Evolutionary conservation across 2,888 invertebrate species (phyloP).

Genomic region (Eupithecia exiguata): DNA sequence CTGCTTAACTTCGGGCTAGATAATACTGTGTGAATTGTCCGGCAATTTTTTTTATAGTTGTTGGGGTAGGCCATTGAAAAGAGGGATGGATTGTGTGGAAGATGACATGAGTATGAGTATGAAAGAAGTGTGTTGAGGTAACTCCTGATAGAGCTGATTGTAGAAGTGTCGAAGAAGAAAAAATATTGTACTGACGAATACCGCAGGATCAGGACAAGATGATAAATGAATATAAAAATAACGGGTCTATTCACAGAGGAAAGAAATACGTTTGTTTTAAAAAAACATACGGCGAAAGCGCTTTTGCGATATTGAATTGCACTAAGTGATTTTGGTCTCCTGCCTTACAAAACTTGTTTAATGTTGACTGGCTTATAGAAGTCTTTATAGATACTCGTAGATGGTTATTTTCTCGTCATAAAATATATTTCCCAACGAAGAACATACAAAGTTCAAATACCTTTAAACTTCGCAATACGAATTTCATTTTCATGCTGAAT

Average conservation of each 20-base stretch:
- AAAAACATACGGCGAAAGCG: background rate
- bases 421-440: background rate
- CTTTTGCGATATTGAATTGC: background rate
- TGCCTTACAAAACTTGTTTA: background rate
- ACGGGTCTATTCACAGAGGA: background rate
- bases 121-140: background rate
- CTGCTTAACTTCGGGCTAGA: too few species aligned
- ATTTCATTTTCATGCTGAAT: conserved; percentile 17
- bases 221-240: background rate
- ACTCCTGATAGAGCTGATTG: too few species aligned
- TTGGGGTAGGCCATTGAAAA: background rate
- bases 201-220: background rate
- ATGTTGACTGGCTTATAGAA: background rate
- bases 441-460: conserved; percentile 7
- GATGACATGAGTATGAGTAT: background rate
- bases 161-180: background rate
- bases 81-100: background rate
- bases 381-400: background rate
- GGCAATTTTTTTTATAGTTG: too few species aligned
- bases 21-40: too few species aligned
- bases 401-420: background rate
- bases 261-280: background rate
- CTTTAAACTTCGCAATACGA: conserved; percentile 8
- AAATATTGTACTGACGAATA: background rate
- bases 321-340: background rate